Evolutionary conservation across 2,797 vertebrate species (phyloP).

Genomic region (Tadarida brasiliensis): DNA sequence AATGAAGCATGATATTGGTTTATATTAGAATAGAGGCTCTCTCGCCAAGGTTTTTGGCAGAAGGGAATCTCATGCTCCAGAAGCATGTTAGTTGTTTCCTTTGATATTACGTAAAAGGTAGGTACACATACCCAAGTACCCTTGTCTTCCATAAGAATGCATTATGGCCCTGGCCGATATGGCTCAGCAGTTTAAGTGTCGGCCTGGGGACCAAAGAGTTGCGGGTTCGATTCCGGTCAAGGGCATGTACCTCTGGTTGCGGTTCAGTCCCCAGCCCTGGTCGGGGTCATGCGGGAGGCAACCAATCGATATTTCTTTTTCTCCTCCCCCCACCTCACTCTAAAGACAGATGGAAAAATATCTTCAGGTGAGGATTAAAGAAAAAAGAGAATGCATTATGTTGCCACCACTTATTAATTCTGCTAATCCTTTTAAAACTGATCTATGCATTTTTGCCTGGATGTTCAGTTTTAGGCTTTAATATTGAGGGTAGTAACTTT

Average conservation of each 20-base stretch:
- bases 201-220: no score
- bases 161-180: background rate
- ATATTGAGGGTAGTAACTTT: background rate
- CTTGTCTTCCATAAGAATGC: background rate
- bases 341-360: no score
- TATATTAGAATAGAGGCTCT: background rate
- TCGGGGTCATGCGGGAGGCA: no score
- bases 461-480: conserved; percentile 13
- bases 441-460: background rate
- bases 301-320: no score
- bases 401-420: background rate
- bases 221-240: no score
- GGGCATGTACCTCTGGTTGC: no score
- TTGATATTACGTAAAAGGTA: background rate
- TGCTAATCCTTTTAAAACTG: background rate
- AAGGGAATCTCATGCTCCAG: background rate
- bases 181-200: no score
- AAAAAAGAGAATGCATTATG: background rate
- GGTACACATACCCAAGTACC: background rate
- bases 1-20: background rate
- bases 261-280: no score
- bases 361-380: no score
- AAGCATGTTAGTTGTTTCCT: background rate
- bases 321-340: no score
- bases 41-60: background rate